Percentiles rank a stretch among this genome's conserved stretches.
Evolutionary conservation across 2,888 invertebrate genomes (phyloP).

Genomic region (Heteromyza rotundicornis): DNA sequence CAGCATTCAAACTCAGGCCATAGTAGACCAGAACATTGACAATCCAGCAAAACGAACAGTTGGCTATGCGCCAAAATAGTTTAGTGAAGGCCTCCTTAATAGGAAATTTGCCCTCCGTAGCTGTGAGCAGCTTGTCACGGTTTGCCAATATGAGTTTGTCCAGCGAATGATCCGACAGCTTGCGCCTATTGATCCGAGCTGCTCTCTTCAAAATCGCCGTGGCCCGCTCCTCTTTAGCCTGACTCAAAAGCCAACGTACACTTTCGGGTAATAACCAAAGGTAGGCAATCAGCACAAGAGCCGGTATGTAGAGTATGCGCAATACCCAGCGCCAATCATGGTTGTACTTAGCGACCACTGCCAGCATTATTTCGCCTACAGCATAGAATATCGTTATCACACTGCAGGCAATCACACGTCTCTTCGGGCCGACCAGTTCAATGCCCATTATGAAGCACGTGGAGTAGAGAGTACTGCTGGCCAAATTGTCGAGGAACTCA

Average conservation of each 20-base stretch:
- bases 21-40: conserved; percentile 81
- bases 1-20: conserved; percentile 79
- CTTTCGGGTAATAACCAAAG: conserved; percentile 76
- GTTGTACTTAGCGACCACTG: conserved; percentile 71
- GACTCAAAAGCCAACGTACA: conserved; percentile 76
- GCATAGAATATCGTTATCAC: conserved; percentile 75
- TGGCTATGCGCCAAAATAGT: conserved; percentile 60
- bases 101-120: conserved; percentile 51
- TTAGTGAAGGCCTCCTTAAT: conserved; percentile 53
- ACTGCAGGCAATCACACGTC: conserved; percentile 75
- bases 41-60: conserved; percentile 81
- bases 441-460: conserved; percentile 77
- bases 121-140: conserved; percentile 45
- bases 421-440: conserved; percentile 78
- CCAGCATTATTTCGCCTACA: conserved; percentile 72
- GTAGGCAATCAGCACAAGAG: conserved; percentile 71
- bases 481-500: conserved; percentile 74
- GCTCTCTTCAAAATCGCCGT: conserved; percentile 68
- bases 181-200: conserved; percentile 69
- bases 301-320: conserved; percentile 71
- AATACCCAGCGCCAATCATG: conserved; percentile 74
- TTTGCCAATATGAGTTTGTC: conserved; percentile 51
- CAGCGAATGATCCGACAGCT: conserved; percentile 65
- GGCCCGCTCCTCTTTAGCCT: conserved; percentile 67
- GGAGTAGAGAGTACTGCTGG: conserved; percentile 74